Conservation (phyloP, 1,140 invertebrate genomes). For the Lordiphosa mommai region DNA sequence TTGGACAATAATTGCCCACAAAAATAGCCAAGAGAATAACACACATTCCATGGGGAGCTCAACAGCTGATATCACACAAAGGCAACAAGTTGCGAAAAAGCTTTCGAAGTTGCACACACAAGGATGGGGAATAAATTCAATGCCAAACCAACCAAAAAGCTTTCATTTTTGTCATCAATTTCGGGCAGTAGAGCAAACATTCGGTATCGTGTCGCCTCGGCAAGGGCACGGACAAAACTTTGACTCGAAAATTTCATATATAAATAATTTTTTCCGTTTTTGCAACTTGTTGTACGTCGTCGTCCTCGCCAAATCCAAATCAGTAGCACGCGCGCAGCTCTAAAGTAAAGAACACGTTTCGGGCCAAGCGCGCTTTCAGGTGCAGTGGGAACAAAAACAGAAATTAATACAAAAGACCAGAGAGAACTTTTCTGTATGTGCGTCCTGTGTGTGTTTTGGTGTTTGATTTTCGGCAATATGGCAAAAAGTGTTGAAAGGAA, state of each 20-base stretch:
- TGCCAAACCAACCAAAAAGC: conserved; percentile 39
- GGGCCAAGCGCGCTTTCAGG: conserved; percentile 11
- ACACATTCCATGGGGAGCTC: conserved; percentile 15
- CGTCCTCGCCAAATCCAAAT: conserved; percentile 46
- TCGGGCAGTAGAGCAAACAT: conserved; percentile 41
- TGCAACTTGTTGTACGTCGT: conserved; percentile 57
- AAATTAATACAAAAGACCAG: conserved; percentile 36
- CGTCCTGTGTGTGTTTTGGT: conserved; percentile 3
- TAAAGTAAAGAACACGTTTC: conserved; percentile 39
- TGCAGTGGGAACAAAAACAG: conserved; percentile 20
- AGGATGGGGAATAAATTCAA: conserved; percentile 34
- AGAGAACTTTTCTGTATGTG: conserved; percentile 32
- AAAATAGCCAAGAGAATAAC: too few relatives aligned
- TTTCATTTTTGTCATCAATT: conserved; percentile 36
- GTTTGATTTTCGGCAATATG: conserved; percentile 35
- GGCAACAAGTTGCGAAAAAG: conserved; percentile 77
- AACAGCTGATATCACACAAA: conserved; percentile 61
- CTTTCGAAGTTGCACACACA: conserved; percentile 59
- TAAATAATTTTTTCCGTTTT: conserved; percentile 38
- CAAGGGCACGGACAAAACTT: conserved; percentile 36
- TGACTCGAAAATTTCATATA: conserved; percentile 40
- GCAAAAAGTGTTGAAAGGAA: conserved; percentile 34
- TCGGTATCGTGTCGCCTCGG: conserved; percentile 26
- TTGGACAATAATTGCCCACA: too few relatives aligned
- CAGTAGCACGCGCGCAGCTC: conserved; percentile 66